Conservation (phyloP, 2,113 vertebrate species). For the Calypte anna region DNA sequence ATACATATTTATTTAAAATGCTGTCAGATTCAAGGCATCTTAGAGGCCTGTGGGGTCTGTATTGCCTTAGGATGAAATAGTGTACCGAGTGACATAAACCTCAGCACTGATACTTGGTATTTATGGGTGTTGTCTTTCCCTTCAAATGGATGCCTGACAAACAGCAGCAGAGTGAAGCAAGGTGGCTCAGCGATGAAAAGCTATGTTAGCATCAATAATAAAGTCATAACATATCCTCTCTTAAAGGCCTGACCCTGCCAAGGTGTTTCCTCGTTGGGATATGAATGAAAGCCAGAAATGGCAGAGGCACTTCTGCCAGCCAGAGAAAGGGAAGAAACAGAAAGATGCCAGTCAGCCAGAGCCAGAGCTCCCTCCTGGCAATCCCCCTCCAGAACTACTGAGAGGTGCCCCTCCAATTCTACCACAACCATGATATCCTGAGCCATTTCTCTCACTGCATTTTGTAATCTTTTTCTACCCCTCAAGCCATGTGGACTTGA, state of each 20-base stretch:
- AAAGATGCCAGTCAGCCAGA: not conserved
- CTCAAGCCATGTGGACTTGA: not conserved
- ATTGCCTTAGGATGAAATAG: not conserved
- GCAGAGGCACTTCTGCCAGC: not conserved
- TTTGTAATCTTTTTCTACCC: not conserved
- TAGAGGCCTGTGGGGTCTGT: not conserved
- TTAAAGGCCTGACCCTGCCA: not conserved
- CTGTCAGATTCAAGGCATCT: not conserved
- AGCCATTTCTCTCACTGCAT: not conserved
- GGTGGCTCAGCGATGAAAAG: not conserved
- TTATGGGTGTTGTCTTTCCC: not conserved
- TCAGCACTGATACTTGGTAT: not conserved
- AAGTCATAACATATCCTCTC: not conserved
- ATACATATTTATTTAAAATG: not conserved
- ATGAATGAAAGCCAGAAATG: not conserved
- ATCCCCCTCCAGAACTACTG: not conserved
- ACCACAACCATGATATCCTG: not conserved
- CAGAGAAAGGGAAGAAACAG: not conserved
- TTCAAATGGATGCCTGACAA: not conserved
- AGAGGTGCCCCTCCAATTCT: not conserved
- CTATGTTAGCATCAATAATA: not conserved
- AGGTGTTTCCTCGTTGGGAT: not conserved
- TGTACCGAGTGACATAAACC: not conserved
- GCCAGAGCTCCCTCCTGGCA: not conserved
- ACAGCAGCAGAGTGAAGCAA: not conserved